Base-by-base conservation (phyloP, 2,888 invertebrate genomes). In the Drosophila setosimentum region DNA sequence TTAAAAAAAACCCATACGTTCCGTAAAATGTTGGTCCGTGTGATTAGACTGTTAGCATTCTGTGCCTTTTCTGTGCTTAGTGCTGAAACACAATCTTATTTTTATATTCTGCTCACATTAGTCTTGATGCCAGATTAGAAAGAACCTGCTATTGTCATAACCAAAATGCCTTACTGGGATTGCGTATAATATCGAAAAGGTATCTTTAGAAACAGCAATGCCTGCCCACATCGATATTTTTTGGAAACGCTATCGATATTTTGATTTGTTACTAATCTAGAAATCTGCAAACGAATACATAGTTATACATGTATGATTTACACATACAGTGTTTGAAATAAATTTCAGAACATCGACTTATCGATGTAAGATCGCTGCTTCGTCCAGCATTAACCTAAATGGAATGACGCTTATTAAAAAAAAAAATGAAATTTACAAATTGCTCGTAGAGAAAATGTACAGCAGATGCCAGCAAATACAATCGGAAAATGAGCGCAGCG, bases 401-500 rank as follows among this genome's bases (percentile, higher is more conserved):
- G 42, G 67, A 67, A 92, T 93, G 92, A 61, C 91, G 11, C 81
- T 92, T 6, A 78, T 55, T 5, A 57, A 21, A 16, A 42, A 86
- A 51, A 85, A 88, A 35, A 90, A 91, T 37, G 73, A 87, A n/a
- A 84, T 88, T 65, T 93, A 92, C 59, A 91, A 92, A 62, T 61
- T 88, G 53, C 68, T 93, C 29, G 91, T 90, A 0, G 92, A 93
- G 7, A 91, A 91, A 63, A 73, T 93, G 18, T 90, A 89, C 53
- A 65, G 83, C 37, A 91, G 87, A 71, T 92, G 92, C 40, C 92
- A 92, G 60, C 89, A 90, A 68, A 86, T 92, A 21, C 93, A 93
- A 82, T 84, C 83, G 0, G 93, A 93, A 80, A 93, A 93, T 73
- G 93, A 93, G 62, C 89, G 93, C 30, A 87, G 87, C 68, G 91